Conservation (phyloP, 2,113 vertebrate genomes). For the Rhynchopsitta pachyrhyncha region DNA sequence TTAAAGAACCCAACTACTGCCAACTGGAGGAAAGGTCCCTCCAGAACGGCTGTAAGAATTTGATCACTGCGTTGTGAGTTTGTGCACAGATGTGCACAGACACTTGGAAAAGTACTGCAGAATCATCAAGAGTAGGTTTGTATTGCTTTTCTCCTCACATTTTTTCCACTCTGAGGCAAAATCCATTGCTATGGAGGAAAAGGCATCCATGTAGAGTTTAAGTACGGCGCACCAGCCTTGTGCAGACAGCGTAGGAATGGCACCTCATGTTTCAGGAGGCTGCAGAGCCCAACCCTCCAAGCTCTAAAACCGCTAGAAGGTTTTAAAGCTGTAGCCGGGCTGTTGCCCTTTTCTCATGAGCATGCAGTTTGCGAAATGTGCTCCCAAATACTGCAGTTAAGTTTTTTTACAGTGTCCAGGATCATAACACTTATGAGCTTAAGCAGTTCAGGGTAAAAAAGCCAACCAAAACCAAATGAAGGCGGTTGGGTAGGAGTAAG, state of each 20-base stretch:
- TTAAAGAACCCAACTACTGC: no score
- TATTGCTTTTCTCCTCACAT: neutral
- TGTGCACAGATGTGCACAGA: neutral
- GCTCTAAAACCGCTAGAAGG: rapidly evolving
- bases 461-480: neutral
- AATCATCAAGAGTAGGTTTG: neutral
- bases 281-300: neutral
- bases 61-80: rapidly evolving
- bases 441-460: neutral
- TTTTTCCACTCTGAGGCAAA: neutral
- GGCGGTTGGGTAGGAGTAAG: neutral
- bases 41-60: no score
- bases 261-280: neutral
- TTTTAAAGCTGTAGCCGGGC: neutral
- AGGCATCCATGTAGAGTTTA: rapidly evolving
- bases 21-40: no score
- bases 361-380: neutral
- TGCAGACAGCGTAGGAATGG: rapidly evolving
- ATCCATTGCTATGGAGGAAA: rapidly evolving
- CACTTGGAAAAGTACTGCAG: rapidly evolving
- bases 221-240: rapidly evolving
- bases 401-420: no score
- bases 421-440: neutral
- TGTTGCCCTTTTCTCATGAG: neutral
- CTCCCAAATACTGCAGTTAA: neutral